Evolutionary conservation across 92 coral and sea anemone species (phyloP).

Genomic region (Actinernus sp.): DNA sequence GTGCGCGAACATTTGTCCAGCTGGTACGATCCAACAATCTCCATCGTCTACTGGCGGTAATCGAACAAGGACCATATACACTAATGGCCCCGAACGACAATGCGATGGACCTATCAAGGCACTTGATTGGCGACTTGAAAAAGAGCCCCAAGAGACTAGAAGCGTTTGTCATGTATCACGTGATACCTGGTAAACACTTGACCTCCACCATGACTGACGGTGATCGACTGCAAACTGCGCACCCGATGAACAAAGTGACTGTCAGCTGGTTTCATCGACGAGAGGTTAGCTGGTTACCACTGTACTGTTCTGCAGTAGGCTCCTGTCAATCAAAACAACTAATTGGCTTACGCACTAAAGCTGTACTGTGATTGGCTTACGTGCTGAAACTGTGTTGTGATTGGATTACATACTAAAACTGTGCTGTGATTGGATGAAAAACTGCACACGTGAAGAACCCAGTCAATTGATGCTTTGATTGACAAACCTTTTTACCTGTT

Average conservation of each 20-base stretch:
- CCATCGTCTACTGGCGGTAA: not conserved
- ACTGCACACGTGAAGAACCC: too few species aligned
- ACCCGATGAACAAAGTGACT: not conserved
- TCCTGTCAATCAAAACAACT: too few species aligned
- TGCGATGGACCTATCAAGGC: not conserved
- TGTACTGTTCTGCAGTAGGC: too few species aligned
- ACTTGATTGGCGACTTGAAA: not conserved
- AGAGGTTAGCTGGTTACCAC: too few species aligned
- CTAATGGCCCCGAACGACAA: constrained; percentile 1
- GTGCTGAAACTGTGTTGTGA: too few species aligned
- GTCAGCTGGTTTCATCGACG: not conserved
- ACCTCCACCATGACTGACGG: not conserved
- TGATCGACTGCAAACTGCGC: not conserved
- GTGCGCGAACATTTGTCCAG: not conserved
- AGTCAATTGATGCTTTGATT: too few species aligned
- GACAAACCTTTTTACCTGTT: too few species aligned
- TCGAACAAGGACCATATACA: not conserved
- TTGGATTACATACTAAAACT: too few species aligned
- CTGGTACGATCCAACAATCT: not conserved
- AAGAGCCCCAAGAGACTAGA: not conserved
- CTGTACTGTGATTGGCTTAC: too few species aligned
- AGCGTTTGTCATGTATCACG: not conserved
- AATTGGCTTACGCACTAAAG: too few species aligned
- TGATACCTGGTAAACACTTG: not conserved
- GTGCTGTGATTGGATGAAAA: too few species aligned